Conservation (phyloP, 2,113 vertebrate genomes). For the Atherinomorus stipes region DNA sequence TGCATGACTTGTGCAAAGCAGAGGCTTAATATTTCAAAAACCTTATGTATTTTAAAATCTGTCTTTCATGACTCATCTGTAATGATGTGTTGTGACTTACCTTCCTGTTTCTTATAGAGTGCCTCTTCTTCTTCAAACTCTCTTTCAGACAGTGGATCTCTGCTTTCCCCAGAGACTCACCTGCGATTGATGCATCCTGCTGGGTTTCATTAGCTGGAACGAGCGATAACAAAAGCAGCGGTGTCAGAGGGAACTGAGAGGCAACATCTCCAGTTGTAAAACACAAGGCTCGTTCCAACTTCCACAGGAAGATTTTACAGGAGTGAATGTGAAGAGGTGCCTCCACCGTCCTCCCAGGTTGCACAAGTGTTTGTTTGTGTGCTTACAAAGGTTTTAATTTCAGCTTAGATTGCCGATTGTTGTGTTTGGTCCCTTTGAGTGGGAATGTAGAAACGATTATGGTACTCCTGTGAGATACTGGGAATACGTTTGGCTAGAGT, state of each 20-base stretch:
- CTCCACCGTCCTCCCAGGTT: no score
- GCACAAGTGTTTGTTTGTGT: no score
- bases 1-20: no score
- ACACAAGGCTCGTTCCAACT: conserved; percentile 11
- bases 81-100: conserved; percentile 8
- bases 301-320: no score
- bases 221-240: conserved; percentile 21
- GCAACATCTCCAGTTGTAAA: conserved; percentile 11
- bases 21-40: not conserved
- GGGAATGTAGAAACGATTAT: no score
- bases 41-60: not conserved
- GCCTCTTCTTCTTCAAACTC: no score
- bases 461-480: no score
- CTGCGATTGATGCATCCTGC: conserved; percentile 37
- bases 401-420: no score
- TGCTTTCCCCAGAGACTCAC: conserved; percentile 23
- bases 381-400: no score
- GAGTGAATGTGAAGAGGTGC: no score
- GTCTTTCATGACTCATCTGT: conserved; percentile 1
- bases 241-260: conserved; percentile 19
- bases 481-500: no score
- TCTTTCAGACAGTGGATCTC: conserved; percentile 22
- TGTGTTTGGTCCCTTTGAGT: no score
- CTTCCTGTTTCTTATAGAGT: not conserved
- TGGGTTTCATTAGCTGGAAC: conserved; percentile 45